A percentile compares a stretch with the other conserved stretches of the same genome.
These are phyloP conservation scores for Berghia stephanieae DNA, from an alignment of 1,140 invertebrate species.

Conservation along the genomic window DNA sequence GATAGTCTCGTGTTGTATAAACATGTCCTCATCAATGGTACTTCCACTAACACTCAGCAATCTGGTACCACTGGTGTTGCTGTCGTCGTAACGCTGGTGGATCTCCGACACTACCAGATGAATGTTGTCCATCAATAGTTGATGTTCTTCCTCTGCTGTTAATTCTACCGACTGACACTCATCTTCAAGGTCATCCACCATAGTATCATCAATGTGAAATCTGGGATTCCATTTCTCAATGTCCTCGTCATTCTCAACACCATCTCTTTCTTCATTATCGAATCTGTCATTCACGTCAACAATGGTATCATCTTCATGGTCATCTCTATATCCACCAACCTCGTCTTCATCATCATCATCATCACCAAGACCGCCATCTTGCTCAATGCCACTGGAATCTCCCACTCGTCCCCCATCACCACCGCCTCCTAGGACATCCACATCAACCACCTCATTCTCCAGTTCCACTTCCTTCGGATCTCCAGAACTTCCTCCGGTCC, in stretches of 20 bases:
- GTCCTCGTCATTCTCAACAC: not conserved
- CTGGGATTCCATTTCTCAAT: not conserved
- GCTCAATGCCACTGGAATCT: not conserved
- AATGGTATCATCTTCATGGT: not conserved
- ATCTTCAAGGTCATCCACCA: too few species aligned
- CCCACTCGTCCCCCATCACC: not conserved
- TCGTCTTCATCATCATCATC: not conserved
- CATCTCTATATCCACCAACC: not conserved
- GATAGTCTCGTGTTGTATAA: conserved; percentile 75
- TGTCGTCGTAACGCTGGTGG: too few species aligned
- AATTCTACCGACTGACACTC: too few species aligned
- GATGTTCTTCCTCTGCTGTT: conserved; percentile 58
- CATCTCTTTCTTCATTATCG: conserved; percentile 13
- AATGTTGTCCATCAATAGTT: conserved; percentile 71
- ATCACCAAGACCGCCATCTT: not conserved
- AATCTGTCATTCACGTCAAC: not conserved
- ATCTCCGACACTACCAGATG: conserved; percentile 69
- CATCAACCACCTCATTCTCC: not conserved
- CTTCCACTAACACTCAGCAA: conserved; percentile 49
- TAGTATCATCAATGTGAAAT: too few species aligned
- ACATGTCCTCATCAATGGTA: conserved; percentile 66
- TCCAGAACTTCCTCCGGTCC: not conserved
- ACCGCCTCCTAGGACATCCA: not conserved
- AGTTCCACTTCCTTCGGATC: not conserved
- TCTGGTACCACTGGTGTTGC: too few species aligned